Evolutionary conservation across 2,113 vertebrate genomes (phyloP), one percentile per base, ranked within the genome.

Genomic region (Camelus bactrianus): DNA sequence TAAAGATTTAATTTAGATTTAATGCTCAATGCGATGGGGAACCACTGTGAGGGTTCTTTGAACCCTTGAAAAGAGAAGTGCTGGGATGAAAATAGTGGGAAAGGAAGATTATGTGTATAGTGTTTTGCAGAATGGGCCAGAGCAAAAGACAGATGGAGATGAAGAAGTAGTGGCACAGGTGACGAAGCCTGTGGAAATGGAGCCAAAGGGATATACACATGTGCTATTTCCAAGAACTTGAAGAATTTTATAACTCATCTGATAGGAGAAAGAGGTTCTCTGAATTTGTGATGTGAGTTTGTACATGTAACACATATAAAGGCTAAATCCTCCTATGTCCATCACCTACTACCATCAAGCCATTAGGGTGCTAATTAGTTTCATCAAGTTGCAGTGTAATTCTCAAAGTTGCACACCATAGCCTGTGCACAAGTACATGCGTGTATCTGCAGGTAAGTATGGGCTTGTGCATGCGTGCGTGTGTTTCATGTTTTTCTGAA

Each of bases 1-100:
- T 96, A 81, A 96, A 73, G 19, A 64, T 90, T 94, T 82, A 46
- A 77, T 85, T 96, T 86, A 89, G 72, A 92, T 89, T 81, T 83
- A 95, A 77, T 85, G n/a, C 19, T 85, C 93, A 81, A 50, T 79
- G 28, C 38, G 87, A 70, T 35, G 87, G 80, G 67, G 24, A 94
- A 32, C n/a, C n/a, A 75, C 26, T 69, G 32, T 32, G 72, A 83
- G 9, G 11, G 10, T 91, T 82, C 70, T 26, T 77, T 77, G 52
- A 77, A 70, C 11, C 22, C 11, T 83, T 84, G 46, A 42, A 76
- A 96, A 73, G 46, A 93, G 58, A 91, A 95, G 19, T 76, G 38
- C 38, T 83, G 15, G 90, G 75, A 88, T 85, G 42, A 84, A 79
- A 91, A 64, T n/a, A 64, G 24, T 80, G 48, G 35, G 9, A 16